Percentiles rank a stretch among this genome's conserved stretches.
Conservation (phyloP, 2,797 vertebrate species). For the Rhinatrema bivittatum region DNA sequence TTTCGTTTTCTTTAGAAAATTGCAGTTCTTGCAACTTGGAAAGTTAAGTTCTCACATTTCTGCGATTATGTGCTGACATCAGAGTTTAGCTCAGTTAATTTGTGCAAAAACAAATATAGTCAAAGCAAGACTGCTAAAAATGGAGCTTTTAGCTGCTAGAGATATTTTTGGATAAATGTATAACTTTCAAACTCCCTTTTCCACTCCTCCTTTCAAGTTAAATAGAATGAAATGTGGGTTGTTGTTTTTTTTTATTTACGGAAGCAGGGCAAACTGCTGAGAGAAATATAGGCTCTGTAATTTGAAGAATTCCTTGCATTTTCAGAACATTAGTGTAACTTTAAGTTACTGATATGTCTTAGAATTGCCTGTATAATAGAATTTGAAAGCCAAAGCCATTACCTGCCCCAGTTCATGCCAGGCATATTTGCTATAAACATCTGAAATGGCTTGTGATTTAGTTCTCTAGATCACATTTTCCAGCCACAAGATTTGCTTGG, state of each 20-base stretch:
- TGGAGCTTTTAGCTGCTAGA: no score
- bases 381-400: no score
- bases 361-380: no score
- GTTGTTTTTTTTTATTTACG: background rate
- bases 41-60: background rate
- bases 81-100: background rate
- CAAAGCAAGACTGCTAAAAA: background rate
- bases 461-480: no score
- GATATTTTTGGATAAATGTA: conserved; percentile 6
- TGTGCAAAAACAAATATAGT: background rate
- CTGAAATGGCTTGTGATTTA: no score
- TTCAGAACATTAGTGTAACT: no score
- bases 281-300: no score
- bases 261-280: no score
- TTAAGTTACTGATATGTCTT: no score
- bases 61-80: background rate
- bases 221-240: background rate
- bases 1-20: no score
- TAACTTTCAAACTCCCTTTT: conserved; percentile 3
- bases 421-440: background rate
- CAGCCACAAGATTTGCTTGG: background rate
- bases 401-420: no score
- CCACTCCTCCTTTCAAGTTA: background rate
- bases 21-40: background rate
- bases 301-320: no score